phyloP scores from a whole-genome alignment of 92 coral and sea anemone genomes.

The Bergia sp. region DNA sequence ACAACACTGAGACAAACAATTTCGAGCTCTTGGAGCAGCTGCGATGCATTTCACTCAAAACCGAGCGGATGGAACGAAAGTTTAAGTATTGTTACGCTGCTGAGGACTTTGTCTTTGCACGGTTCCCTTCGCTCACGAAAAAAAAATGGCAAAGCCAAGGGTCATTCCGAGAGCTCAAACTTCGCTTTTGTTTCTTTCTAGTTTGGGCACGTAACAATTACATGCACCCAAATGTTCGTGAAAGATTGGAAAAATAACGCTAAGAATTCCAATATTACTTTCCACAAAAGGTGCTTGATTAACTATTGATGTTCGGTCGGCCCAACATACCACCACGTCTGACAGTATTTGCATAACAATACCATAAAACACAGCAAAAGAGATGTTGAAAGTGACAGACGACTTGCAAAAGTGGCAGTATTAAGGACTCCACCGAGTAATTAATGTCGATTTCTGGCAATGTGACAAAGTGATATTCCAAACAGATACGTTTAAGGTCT shows the following conservation, averaged over 20 bases:
- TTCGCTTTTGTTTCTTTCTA: not conserved
- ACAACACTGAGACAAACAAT: not conserved
- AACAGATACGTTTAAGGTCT: not conserved
- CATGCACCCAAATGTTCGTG: not conserved
- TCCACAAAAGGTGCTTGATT: slow-evolving; percentile 22
- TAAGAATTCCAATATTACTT: slow-evolving; percentile 22
- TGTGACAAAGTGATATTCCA: slow-evolving; percentile 3
- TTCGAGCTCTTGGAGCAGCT: not conserved
- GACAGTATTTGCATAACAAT: slow-evolving; percentile 36
- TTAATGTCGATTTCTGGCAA: slow-evolving; percentile 40
- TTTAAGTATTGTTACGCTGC: not conserved
- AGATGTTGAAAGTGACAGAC: slow-evolving; percentile 6
- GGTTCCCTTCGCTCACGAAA: not conserved
- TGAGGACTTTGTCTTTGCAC: not conserved
- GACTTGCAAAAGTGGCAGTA: not conserved
- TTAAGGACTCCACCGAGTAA: slow-evolving; percentile 13
- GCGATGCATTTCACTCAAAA: not conserved
- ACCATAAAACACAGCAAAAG: slow-evolving; percentile 20
- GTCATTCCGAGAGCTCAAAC: slow-evolving; percentile 40
- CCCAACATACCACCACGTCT: slow-evolving; percentile 46
- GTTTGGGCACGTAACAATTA: slow-evolving; percentile 20
- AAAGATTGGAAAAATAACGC: slow-evolving; percentile 20
- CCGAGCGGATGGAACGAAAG: not conserved
- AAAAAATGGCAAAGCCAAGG: not conserved
- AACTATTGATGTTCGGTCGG: slow-evolving; percentile 28